Percentiles rank a stretch among this genome's conserved stretches.
These are phyloP conservation scores for Conus betulinus DNA, from an alignment of 1,140 invertebrate genomes.

Conservation along the genomic window DNA sequence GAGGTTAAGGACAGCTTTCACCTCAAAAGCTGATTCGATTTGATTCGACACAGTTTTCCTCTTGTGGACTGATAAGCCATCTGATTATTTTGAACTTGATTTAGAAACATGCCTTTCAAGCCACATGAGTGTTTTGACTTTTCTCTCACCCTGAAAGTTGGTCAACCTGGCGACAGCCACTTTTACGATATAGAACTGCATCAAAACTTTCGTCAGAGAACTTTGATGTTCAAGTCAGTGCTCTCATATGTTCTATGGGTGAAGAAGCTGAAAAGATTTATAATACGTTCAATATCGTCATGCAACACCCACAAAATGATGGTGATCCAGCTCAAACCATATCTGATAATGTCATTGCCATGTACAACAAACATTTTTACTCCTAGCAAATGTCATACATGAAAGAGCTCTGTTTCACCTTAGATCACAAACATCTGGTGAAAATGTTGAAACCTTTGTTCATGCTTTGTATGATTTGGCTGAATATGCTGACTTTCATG, in stretches of 20 bases:
- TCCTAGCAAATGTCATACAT: background rate
- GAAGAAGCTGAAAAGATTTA: background rate
- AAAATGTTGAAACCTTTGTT: background rate
- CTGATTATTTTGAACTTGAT: background rate
- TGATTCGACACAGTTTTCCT: too few relatives aligned
- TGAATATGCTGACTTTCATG: constrained; percentile 8
- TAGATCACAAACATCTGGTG: too few relatives aligned
- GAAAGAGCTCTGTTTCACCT: too few relatives aligned
- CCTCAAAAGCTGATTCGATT: too few relatives aligned
- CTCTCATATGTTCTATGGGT: background rate
- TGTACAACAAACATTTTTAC: background rate
- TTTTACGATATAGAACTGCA: background rate
- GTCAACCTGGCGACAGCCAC: background rate
- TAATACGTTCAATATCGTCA: background rate
- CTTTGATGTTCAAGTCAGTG: background rate
- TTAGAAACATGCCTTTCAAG: too few relatives aligned
- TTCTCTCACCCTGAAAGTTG: background rate
- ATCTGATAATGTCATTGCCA: too few relatives aligned
- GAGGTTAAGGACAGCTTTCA: too few relatives aligned
- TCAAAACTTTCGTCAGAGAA: background rate
- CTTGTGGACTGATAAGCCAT: too few relatives aligned
- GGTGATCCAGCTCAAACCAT: too few relatives aligned
- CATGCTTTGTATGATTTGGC: constrained; percentile 16
- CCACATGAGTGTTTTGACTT: background rate
- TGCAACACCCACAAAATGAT: too few relatives aligned